Conservation (phyloP, 2,797 vertebrate genomes). For the Podarcis siculus region DNA sequence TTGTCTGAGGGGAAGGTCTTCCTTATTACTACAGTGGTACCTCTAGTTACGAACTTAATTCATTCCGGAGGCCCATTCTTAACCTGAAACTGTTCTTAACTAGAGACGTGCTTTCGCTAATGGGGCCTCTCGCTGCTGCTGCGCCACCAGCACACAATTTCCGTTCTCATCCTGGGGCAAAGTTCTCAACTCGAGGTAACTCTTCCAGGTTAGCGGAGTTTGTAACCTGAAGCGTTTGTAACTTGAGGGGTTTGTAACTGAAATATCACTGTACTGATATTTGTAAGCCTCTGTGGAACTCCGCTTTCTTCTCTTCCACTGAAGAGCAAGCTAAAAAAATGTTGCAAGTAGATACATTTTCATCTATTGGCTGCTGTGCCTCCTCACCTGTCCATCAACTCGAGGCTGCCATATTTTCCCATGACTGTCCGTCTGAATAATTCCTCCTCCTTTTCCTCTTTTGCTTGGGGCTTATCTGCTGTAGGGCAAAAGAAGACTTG, state of each 20-base stretch:
- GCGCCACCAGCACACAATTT: too few relatives aligned
- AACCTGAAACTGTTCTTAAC: too few relatives aligned
- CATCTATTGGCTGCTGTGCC: neutral
- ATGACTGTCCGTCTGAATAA: neutral
- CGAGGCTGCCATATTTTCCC: constrained; percentile 7
- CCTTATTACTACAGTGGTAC: neutral
- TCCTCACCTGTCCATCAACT: neutral
- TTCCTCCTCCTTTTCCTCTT: neutral
- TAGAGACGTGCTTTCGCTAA: too few relatives aligned
- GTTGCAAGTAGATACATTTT: neutral
- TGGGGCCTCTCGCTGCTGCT: too few relatives aligned
- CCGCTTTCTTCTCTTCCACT: neutral
- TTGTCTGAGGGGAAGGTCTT: neutral
- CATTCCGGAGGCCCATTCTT: too few relatives aligned
- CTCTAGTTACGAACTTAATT: too few relatives aligned
- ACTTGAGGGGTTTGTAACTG: too few relatives aligned
- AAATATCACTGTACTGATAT: too few relatives aligned
- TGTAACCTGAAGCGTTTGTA: too few relatives aligned
- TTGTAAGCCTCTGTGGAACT: neutral
- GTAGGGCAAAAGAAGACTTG: neutral
- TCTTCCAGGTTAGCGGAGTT: too few relatives aligned
- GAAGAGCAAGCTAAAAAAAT: neutral
- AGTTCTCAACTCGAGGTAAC: too few relatives aligned
- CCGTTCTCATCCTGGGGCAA: too few relatives aligned
- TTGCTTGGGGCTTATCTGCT: neutral